phyloP scores from a whole-genome alignment of 2,113 vertebrate species.

The Caloenas nicobarica region DNA sequence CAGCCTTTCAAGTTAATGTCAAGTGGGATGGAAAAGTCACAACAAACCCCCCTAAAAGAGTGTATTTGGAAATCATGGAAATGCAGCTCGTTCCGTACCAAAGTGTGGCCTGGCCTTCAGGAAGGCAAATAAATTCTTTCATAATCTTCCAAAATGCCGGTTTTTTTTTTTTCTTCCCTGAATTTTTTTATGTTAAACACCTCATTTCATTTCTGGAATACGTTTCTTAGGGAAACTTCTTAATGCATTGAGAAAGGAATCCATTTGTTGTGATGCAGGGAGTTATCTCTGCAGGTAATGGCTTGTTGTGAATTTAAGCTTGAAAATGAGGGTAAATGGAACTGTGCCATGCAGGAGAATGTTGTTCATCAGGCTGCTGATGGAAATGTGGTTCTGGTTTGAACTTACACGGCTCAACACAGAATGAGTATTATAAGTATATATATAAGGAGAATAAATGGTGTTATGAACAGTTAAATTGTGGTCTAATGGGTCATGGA shows the following conservation, averaged over 20 bases:
- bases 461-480: neutral
- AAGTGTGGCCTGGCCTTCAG: neutral
- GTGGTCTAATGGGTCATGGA: neutral
- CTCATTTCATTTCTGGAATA: neutral
- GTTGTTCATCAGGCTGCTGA: neutral
- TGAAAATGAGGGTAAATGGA: neutral
- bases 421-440: accelerated
- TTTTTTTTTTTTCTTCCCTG: too few relatives aligned
- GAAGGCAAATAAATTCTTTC: neutral
- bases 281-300: neutral
- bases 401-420: accelerated
- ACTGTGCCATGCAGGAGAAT: accelerated
- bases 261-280: neutral
- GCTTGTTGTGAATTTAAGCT: neutral
- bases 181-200: neutral
- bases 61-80: neutral
- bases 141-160: neutral
- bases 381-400: neutral
- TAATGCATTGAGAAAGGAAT: neutral
- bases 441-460: neutral
- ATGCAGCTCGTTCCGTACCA: accelerated
- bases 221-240: neutral
- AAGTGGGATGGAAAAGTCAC: neutral
- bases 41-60: neutral
- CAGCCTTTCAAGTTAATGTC: neutral